Base-by-base conservation (phyloP, 1,140 invertebrate genomes). In the Hycleus cichorii region DNA sequence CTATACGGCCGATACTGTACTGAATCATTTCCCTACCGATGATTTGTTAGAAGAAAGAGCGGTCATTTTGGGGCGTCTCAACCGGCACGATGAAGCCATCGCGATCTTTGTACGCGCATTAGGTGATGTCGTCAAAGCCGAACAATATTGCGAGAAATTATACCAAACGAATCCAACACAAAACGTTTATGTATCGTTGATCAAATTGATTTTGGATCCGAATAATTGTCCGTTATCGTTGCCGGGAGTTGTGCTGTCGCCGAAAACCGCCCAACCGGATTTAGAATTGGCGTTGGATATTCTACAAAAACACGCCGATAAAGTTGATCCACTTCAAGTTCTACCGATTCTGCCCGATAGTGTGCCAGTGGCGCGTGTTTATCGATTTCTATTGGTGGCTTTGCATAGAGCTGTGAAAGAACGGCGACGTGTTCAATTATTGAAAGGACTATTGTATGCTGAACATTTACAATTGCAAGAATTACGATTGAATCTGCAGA, bases 41-140 rank as follows among this genome's bases (percentile, higher is more conserved):
- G 79, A 73, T 62, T 79, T 98, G 58, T 88, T 91, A 72, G 93
- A 97, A 74, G 97, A 98, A 77, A 79, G 93, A 55, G 95, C 96
- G 0, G 83, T 98, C 27, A 86, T 98, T 55, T 76, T 97, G 11
- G 95, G 93, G 3, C 86, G 90, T 64, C 77, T 97, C 2, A 91
- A 89, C 5, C 90, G 95, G 77, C 88, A 97, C 50, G 88, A 97
- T 69, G 89, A 97, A 72, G 94, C 91, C 2, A 76, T 99, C 43
- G 85, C 86, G 0, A 94, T 98, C 69, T 98, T 97, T 72, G 83
- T 95, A 18, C 65, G 89, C 80, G 78, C 85, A 79, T 66, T 84
- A 85, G 85, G 91, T 45, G 87, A 98, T 75, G 81, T 88, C 12
- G 69, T 83, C 0, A 84, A 86, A 68, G 95, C 95, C 0, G 85